Percentiles rank a stretch among this genome's conserved stretches.
Conservation (phyloP, 2,797 vertebrate genomes). For the Eleutherodactylus coqui region DNA sequence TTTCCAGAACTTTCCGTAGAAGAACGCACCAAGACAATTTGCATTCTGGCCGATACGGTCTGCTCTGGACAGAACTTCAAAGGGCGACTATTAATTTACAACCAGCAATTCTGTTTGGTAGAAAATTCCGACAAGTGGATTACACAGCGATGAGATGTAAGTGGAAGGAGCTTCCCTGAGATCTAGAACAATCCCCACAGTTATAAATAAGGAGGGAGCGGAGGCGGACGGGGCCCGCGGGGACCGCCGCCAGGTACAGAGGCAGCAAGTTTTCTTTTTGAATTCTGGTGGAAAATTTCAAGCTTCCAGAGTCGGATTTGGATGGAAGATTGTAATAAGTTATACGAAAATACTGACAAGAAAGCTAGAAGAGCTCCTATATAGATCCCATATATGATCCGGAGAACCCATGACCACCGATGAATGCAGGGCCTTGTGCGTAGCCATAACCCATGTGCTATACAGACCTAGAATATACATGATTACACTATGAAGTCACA, state of each 20-base stretch:
- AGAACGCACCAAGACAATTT: conserved; percentile 43
- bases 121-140: conserved; percentile 44
- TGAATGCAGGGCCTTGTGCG: too few species aligned
- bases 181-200: conserved; percentile 19
- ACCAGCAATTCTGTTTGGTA: conserved; percentile 21
- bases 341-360: neutral
- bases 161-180: conserved; percentile 43
- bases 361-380: neutral
- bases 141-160: conserved; percentile 51
- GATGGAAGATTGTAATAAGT: neutral
- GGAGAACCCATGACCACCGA: neutral
- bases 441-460: too few species aligned
- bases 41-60: conserved; percentile 11
- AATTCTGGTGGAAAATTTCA: conserved; percentile 5
- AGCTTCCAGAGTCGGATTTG: conserved; percentile 3
- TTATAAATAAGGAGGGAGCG: conserved; percentile 42
- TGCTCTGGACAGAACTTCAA: conserved; percentile 34
- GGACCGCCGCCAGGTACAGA: neutral
- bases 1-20: conserved; percentile 40
- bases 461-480: too few species aligned
- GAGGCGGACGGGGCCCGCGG: conserved; percentile 2
- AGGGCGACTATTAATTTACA: conserved; percentile 23
- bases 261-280: neutral
- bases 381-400: too few species aligned
- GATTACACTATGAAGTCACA: too few species aligned